Evolutionary conservation across 2,113 vertebrate genomes (phyloP).

Genomic region (Phalacrocorax brasilianus): DNA sequence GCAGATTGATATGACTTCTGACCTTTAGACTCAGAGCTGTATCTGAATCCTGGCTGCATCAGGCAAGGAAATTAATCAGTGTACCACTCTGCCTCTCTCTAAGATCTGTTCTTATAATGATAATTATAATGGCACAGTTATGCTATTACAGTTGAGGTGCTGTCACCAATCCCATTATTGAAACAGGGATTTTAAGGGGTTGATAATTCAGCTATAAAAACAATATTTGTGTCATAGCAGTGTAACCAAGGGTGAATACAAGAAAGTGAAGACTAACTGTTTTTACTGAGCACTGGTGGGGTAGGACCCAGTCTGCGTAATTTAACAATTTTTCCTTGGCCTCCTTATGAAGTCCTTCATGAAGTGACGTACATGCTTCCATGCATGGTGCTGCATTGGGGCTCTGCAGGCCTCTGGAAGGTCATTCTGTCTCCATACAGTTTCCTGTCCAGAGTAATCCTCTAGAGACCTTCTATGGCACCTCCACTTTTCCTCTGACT

Average conservation of each 20-base stretch:
- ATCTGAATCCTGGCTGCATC: conserved; percentile 40
- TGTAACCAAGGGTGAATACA: background rate
- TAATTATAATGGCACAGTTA: conserved; percentile 48
- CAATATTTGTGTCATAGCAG: background rate
- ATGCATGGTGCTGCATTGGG: rapidly evolving
- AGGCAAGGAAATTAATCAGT: conserved; percentile 62
- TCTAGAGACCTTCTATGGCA: background rate
- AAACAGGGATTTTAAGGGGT: conserved; percentile 30
- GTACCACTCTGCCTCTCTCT: background rate
- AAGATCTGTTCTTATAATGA: conserved; percentile 2
- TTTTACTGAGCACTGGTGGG: background rate
- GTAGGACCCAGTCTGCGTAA: background rate
- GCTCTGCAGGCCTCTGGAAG: background rate
- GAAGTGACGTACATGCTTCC: background rate
- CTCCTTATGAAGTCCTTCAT: background rate
- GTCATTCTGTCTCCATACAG: rapidly evolving
- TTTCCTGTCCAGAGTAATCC: background rate
- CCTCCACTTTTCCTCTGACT: background rate
- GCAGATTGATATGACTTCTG: conserved; percentile 57
- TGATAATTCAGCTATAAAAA: conserved; percentile 20
- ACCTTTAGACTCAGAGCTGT: conserved; percentile 47
- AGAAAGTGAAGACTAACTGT: background rate
- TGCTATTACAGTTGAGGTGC: background rate
- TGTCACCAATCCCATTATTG: conserved; percentile 37
- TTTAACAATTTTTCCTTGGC: background rate